phyloP scores from a whole-genome alignment of 2,797 vertebrate genomes.

The Glossophaga mutica region DNA sequence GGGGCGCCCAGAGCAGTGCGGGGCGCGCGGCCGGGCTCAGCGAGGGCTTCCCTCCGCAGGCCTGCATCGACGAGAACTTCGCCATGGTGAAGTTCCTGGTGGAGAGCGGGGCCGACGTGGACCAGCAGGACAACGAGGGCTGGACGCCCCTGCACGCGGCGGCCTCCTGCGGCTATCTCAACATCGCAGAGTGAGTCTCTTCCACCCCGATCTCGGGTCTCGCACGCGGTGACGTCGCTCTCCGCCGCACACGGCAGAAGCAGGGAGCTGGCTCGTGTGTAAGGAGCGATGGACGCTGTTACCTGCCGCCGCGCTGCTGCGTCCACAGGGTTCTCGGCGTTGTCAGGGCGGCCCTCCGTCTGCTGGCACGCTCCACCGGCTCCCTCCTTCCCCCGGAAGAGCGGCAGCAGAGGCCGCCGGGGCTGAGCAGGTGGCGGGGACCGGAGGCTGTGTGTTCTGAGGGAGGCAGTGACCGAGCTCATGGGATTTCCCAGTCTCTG shows the following conservation, averaged over 20 bases:
- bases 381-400: background rate
- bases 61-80: constrained; percentile 87
- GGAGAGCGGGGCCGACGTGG: constrained; percentile 83
- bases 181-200: constrained; percentile 84
- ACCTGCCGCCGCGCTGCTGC: background rate
- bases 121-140: constrained; percentile 86
- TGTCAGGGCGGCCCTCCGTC: background rate
- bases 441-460: background rate
- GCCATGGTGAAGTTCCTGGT: constrained; percentile 87
- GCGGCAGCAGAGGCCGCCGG: background rate
- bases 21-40: background rate
- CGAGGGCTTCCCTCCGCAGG: constrained; percentile 68
- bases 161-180: constrained; percentile 85
- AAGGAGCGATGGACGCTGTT: background rate
- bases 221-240: too few species aligned
- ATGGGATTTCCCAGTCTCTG: background rate
- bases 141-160: constrained; percentile 87
- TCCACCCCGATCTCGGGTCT: background rate
- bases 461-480: background rate
- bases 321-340: background rate
- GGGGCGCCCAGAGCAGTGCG: background rate
- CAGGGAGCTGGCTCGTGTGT: background rate
- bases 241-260: background rate
- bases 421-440: background rate
- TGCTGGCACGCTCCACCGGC: background rate